Evolutionary conservation across 2,113 vertebrate species (phyloP).

Genomic region (Symphodus melops): DNA sequence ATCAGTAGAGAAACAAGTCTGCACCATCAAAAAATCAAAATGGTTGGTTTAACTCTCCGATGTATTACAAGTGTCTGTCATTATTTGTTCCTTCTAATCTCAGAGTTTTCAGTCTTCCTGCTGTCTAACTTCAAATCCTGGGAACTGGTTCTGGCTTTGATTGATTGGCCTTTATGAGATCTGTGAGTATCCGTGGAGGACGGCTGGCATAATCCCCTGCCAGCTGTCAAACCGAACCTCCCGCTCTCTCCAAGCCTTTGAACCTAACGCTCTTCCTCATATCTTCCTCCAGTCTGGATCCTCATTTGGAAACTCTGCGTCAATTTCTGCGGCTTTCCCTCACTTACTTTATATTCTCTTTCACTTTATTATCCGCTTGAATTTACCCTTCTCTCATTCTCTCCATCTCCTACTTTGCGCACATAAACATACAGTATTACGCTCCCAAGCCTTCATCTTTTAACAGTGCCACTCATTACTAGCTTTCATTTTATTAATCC

Average conservation of each 20-base stretch:
- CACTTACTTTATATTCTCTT: slow-evolving; percentile 9
- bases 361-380: slow-evolving; percentile 33
- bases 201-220: slow-evolving; percentile 48
- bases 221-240: slow-evolving; percentile 55
- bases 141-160: slow-evolving; percentile 25
- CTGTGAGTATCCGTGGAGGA: slow-evolving; percentile 21
- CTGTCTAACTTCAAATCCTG: slow-evolving; percentile 22
- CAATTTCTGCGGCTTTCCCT: slow-evolving; percentile 15
- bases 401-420: slow-evolving; percentile 15
- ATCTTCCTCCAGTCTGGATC: slow-evolving; percentile 53
- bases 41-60: no score
- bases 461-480: slow-evolving; percentile 46
- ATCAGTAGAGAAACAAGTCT: no score
- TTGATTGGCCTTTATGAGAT: slow-evolving; percentile 43
- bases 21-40: no score
- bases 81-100: neutral
- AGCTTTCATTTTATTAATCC: slow-evolving; percentile 52
- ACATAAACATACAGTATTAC: slow-evolving; percentile 2
- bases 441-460: slow-evolving; percentile 36
- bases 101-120: neutral
- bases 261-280: slow-evolving; percentile 29
- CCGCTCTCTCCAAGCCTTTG: slow-evolving; percentile 31
- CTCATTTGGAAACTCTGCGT: slow-evolving; percentile 58
- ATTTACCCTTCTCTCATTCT: slow-evolving; percentile 7
- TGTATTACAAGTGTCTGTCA: neutral